These are phyloP conservation scores for Coptotermes formosanus DNA, from an alignment of 1,140 invertebrate genomes.

Conservation along the genomic window DNA sequence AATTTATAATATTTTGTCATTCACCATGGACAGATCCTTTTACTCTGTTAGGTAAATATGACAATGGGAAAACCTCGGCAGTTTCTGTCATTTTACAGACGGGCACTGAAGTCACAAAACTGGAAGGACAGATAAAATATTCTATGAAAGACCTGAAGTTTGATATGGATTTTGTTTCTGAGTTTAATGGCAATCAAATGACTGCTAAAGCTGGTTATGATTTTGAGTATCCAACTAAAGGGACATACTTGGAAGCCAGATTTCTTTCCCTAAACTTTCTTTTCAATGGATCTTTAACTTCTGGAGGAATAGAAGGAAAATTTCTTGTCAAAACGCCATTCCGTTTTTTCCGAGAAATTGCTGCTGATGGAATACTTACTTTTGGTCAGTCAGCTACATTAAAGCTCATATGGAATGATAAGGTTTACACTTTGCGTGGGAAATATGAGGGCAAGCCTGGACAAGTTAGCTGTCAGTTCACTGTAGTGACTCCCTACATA, in stretches of 20 bases:
- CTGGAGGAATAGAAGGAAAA: neutral
- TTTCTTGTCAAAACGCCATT: neutral
- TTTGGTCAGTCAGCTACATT: neutral
- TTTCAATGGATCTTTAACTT: neutral
- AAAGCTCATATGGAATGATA: neutral
- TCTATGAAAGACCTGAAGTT: neutral
- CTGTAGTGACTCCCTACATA: neutral
- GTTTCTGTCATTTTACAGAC: neutral
- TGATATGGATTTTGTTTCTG: neutral
- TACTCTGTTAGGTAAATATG: neutral
- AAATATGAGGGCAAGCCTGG: neutral
- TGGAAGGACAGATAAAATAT: neutral
- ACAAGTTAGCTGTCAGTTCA: neutral
- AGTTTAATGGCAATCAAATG: neutral
- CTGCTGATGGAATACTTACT: neutral
- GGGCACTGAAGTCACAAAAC: neutral
- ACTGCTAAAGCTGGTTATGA: too few species aligned
- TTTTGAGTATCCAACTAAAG: neutral
- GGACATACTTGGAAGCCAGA: neutral
- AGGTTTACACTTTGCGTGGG: neutral
- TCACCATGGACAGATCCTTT: neutral
- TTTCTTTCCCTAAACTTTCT: neutral
- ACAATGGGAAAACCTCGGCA: neutral
- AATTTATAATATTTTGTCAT: neutral
- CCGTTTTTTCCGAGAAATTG: neutral